Evolutionary conservation across 64 coral and sea anemone species (phyloP), one percentile per base, ranked within the genome.

Genomic region (Pocillopora verrucosa): DNA sequence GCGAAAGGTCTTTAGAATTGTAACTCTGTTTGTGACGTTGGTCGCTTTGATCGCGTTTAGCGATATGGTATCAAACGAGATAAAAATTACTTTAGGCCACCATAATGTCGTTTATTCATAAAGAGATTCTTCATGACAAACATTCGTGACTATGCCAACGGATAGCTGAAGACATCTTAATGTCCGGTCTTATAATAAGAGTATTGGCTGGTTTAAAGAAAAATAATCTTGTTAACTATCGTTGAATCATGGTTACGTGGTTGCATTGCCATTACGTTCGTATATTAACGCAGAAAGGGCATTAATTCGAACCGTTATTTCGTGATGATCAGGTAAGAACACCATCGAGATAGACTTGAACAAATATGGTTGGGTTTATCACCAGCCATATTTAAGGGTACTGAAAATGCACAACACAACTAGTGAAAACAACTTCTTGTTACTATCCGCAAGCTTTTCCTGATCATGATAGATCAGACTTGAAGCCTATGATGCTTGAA

Each of bases 1-100:
- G 82, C 2, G 64, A 85, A 85, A 85, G 65, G 36, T 85, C 82
- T 15, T 19, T 85, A 0, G 65, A 85, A 63, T 85, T 65, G n/a
- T 85, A 72, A 85, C 35, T 41, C 12, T 16, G 2, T 25, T 16
- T 41, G 3, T 10, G 41, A 22, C 34, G 58, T 57, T 13, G 3
- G 15, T 30, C 12, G 9, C 17, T 22, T 58, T 77, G 16, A 9
- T 24, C 16, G 75, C 75, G 34, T 37, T 75, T 75, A 14, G 61
- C 61, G 16, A 63, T 63, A 63, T 11, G 16, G 61, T 13, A 70
- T 70, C 25, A 70, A 0, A 30, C 67, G 3, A 20, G 67, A 70
- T 70, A 70, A n/a, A 70, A 70, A 70, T 70, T 26, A 26, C 67
- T 11, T 25, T 20, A 70, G 22, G 12, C 22, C 1, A 26, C 67